These are phyloP conservation scores for Bilobella aurantiaca DNA, from an alignment of 1,140 invertebrate species.

Conservation along the genomic window DNA sequence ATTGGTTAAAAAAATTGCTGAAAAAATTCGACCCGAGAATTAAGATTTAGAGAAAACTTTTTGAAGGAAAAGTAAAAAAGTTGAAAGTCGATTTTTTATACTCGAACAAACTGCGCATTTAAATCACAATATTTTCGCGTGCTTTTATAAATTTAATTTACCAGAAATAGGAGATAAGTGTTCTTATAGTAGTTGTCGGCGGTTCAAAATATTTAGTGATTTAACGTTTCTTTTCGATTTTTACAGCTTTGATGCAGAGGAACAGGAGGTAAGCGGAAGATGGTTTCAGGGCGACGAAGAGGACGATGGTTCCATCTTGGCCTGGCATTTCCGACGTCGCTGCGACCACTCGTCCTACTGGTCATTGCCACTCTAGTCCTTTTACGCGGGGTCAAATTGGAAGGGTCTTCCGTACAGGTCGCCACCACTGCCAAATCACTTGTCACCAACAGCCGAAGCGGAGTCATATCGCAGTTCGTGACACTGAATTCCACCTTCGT, in stretches of 20 bases:
- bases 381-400: neutral
- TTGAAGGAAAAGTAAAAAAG: no score
- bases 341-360: neutral
- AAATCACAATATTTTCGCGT: no score
- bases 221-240: neutral
- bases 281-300: neutral
- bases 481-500: constrained; percentile 39
- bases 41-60: no score
- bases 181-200: no score
- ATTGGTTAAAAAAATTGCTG: no score
- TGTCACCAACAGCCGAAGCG: neutral
- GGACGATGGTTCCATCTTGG: neutral
- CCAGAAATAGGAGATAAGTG: no score
- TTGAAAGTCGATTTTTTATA: no score
- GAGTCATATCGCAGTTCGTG: constrained; percentile 36
- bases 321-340: neutral
- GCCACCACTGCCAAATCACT: neutral
- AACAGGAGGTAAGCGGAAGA: neutral
- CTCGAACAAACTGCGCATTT: no score
- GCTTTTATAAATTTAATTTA: no score
- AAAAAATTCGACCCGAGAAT: no score
- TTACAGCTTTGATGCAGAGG: neutral
- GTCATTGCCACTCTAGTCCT: constrained; percentile 3
- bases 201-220: no score
- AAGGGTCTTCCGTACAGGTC: neutral